Evolutionary conservation across 2,797 vertebrate genomes (phyloP).

Genomic region (Danio jaintianensis): DNA sequence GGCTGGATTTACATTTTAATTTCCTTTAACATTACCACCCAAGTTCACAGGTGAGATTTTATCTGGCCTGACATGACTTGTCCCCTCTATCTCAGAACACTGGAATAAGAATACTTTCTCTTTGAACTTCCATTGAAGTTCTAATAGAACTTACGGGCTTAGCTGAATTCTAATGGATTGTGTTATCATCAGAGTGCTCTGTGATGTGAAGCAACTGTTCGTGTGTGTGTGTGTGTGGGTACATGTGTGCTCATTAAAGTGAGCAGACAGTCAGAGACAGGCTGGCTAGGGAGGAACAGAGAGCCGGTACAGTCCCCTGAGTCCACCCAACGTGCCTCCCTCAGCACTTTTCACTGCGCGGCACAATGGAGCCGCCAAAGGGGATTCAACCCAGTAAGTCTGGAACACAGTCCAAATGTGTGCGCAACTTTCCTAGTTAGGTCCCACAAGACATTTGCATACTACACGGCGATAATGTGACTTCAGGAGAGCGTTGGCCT

Average conservation of each 20-base stretch:
- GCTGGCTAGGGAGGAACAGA: conserved; percentile 43
- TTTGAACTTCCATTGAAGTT: conserved; percentile 43
- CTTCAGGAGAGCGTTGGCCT: neutral
- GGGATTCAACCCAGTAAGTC: conserved; percentile 34
- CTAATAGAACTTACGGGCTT: conserved; percentile 35
- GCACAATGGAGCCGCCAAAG: conserved; percentile 3
- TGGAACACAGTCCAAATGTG: conserved; percentile 1
- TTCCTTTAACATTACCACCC: neutral
- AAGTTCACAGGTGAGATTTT: conserved; percentile 26
- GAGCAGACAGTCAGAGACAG: conserved; percentile 61
- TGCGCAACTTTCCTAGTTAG: conserved; percentile 4
- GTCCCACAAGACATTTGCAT: conserved; percentile 19
- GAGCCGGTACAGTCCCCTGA: conserved; percentile 59
- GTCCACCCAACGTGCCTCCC: conserved; percentile 59
- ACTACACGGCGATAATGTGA: neutral
- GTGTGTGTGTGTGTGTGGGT: conserved; percentile 44
- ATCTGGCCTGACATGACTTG: neutral
- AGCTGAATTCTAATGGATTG: conserved; percentile 43
- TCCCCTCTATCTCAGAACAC: conserved; percentile 14
- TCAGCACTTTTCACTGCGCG: conserved; percentile 68
- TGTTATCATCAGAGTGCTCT: conserved; percentile 43
- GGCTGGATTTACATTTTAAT: conserved; percentile 8
- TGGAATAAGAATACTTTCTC: conserved; percentile 22
- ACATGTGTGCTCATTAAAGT: conserved; percentile 65
- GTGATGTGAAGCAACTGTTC: conserved; percentile 36